Percentiles rank a stretch among this genome's conserved stretches.
Evolutionary conservation across 2,888 invertebrate genomes (phyloP).

Genomic region (Agriotes lineatus): DNA sequence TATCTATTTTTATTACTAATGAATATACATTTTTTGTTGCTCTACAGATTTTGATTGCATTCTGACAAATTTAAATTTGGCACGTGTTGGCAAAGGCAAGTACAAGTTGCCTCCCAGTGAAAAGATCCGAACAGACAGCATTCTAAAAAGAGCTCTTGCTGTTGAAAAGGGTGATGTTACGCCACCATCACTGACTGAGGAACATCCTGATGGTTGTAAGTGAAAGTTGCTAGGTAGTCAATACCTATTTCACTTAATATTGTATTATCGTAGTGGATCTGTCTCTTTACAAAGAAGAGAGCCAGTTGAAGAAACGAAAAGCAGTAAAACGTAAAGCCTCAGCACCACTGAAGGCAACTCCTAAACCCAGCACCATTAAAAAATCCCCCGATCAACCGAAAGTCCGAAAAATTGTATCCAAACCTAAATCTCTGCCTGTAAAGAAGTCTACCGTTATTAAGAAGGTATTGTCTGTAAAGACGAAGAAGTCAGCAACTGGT

Average conservation of each 20-base stretch:
- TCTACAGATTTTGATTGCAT: constrained; percentile 87
- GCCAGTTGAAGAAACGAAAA: constrained; percentile 73
- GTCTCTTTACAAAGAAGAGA: constrained; percentile 86
- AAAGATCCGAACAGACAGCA: constrained; percentile 82
- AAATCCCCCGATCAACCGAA: constrained; percentile 56
- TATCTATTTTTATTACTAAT: background rate
- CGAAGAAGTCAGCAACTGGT: constrained; percentile 42
- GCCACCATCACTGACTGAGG: constrained; percentile 75
- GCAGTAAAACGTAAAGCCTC: constrained; percentile 60
- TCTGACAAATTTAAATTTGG: constrained; percentile 85
- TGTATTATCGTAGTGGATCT: constrained; percentile 76
- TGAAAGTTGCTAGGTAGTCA: no score
- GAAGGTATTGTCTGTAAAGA: constrained; percentile 38
- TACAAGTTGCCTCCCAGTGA: constrained; percentile 81
- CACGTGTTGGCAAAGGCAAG: constrained; percentile 78
- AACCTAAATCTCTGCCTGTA: constrained; percentile 35
- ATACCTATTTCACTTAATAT: no score
- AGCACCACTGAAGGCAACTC: constrained; percentile 42
- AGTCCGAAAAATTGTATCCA: constrained; percentile 54
- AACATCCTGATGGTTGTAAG: constrained; percentile 89
- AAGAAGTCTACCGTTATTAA: constrained; percentile 39
- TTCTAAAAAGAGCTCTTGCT: constrained; percentile 85
- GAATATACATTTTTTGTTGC: constrained; percentile 5
- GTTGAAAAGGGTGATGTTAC: constrained; percentile 81
- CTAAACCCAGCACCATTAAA: constrained; percentile 41